Percentiles rank a stretch among this genome's conserved stretches.
These are phyloP conservation scores for Geococcyx californianus DNA, from an alignment of 2,113 vertebrate species.

Conservation along the genomic window DNA sequence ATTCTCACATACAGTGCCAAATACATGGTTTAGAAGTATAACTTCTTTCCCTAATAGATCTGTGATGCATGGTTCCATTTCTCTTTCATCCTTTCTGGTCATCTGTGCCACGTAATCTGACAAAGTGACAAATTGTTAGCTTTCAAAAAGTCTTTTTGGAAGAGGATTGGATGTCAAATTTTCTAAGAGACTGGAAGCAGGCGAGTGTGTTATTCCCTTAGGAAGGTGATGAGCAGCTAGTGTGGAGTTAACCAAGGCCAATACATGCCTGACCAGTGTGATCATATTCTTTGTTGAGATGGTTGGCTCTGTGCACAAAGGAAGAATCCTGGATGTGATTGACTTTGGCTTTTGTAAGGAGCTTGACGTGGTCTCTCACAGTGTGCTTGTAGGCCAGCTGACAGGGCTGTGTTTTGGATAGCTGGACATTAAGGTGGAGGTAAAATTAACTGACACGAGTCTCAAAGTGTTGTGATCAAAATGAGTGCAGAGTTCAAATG, in stretches of 20 bases:
- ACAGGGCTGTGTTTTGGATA: background rate
- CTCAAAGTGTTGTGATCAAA: background rate
- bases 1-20: constrained; percentile 4
- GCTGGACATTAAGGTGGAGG: background rate
- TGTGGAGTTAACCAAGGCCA: background rate
- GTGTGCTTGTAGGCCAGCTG: background rate
- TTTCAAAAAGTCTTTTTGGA: background rate
- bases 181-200: background rate
- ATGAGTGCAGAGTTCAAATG: background rate
- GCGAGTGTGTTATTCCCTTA: background rate
- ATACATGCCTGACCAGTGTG: background rate
- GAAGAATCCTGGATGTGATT: background rate
- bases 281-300: background rate
- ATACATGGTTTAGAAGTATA: constrained; percentile 19
- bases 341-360: background rate
- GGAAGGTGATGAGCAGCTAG: background rate
- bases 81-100: background rate
- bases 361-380: background rate
- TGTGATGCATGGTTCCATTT: constrained; percentile 18
- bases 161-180: background rate
- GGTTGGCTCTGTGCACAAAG: background rate
- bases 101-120: background rate
- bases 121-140: background rate
- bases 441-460: background rate
- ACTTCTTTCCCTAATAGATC: constrained; percentile 21